These are phyloP conservation scores for Araneus ventricosus DNA, from an alignment of 1,140 invertebrate species.

Conservation along the genomic window DNA sequence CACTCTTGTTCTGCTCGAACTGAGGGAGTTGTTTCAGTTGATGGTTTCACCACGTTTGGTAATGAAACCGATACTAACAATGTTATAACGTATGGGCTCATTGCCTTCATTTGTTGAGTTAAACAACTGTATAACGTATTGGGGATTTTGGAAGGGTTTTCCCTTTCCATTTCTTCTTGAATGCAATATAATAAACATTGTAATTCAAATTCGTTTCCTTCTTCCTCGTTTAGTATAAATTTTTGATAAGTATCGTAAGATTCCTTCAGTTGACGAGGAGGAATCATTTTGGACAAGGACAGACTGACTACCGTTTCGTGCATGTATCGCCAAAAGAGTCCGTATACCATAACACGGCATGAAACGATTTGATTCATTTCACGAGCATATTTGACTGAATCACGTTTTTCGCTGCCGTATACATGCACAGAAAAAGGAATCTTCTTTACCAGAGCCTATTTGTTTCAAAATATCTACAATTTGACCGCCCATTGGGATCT, in stretches of 20 bases:
- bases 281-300: background rate
- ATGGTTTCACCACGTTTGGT: background rate
- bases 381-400: background rate
- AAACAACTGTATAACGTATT: background rate
- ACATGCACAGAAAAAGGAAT: background rate
- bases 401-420: background rate
- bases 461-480: background rate
- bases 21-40: too few species aligned
- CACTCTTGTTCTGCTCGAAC: too few species aligned
- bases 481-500: background rate
- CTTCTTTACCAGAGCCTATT: background rate
- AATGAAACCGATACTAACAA: background rate
- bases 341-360: background rate
- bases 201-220: background rate
- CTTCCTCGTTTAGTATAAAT: background rate
- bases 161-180: background rate
- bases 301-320: background rate
- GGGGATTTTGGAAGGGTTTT: background rate
- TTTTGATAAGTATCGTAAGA: constrained; percentile 9
- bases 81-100: background rate
- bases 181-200: background rate
- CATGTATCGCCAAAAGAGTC: background rate
- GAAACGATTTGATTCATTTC: background rate
- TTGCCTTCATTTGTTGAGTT: constrained; percentile 3
- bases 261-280: background rate